These are phyloP conservation scores for Morus bassanus DNA, from an alignment of 2,797 vertebrate genomes.

Conservation along the genomic window DNA sequence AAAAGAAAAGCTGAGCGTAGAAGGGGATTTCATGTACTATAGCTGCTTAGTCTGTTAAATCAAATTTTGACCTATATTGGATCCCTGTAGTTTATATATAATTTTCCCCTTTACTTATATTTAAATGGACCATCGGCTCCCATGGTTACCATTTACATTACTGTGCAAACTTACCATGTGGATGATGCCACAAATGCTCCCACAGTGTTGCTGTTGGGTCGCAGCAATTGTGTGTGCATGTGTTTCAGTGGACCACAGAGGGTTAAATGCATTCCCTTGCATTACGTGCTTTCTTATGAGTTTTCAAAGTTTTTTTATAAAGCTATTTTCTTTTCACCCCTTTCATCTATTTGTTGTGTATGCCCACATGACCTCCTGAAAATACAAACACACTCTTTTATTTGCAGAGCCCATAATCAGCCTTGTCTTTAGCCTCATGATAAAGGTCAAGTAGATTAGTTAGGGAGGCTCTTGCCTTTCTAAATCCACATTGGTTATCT, in stretches of 20 bases:
- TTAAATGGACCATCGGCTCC: neutral
- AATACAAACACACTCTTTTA: conserved; percentile 37
- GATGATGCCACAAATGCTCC: neutral
- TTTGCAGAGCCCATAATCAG: conserved; percentile 33
- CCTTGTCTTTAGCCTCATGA: conserved; percentile 29
- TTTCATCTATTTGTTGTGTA: conserved; percentile 53
- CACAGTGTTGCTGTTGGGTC: neutral
- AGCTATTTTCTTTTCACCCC: conserved; percentile 22
- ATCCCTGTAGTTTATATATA: neutral
- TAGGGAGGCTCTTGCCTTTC: conserved; percentile 45
- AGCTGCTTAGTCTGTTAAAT: neutral
- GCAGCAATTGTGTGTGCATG: neutral
- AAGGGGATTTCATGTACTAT: neutral
- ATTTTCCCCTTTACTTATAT: neutral
- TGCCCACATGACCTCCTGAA: conserved; percentile 35
- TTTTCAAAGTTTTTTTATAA: neutral
- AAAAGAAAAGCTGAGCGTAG: neutral
- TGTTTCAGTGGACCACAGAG: neutral
- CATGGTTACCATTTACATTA: neutral
- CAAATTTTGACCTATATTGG: neutral
- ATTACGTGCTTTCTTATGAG: neutral
- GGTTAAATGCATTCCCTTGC: neutral
- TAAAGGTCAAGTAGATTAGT: conserved; percentile 65
- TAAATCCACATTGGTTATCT: conserved; percentile 33
- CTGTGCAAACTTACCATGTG: neutral